Evolutionary conservation across 2,888 invertebrate species (phyloP), one percentile per base, ranked within the genome.

Genomic region (Zootermopsis nevadensis): DNA sequence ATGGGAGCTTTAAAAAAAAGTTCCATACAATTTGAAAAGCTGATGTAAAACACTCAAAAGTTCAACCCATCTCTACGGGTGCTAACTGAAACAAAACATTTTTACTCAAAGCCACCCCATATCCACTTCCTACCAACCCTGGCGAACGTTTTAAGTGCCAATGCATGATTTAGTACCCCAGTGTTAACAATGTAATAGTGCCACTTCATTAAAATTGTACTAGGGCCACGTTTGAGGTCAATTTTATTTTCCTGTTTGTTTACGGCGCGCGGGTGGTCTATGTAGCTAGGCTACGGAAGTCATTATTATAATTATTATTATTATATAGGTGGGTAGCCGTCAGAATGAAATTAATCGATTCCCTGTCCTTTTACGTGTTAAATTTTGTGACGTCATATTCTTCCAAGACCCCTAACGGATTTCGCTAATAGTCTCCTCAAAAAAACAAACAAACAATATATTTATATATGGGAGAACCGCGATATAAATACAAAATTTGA

Each of bases 381-480:
- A 19, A 55, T 55, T 55, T 24, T 12, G 1, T 42, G 8, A 6
- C 8, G 8, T 42, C 12, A 2, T n/a, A n/a, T n/a, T n/a, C n/a
- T n/a, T n/a, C n/a, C n/a, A n/a, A n/a, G n/a, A n/a, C n/a, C n/a
- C n/a, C n/a, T n/a, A n/a, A n/a, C n/a, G n/a, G 6, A 42, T 42
- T 42, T 12, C 6, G 42, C 15, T 42, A 1, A 42, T 7, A 42
- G 6, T 42, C 8, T 6, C 42, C 15, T 42, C 42, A 42, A 15
- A 8, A 42, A 15, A 6, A 42, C 42, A 8, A 42, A 42, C 1
- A 6, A 42, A 42, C 12, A 8, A 42, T 42, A 6, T 42, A 15
- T 85, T 84, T 83, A 85, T 84, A 84, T 77, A 85, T 85, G 85
- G 82, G 84, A 85, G 10, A 42, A 42, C 8, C 42, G 42, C 3